Base-by-base conservation (phyloP, 2,797 vertebrate species). In the Acipenser transmontanus region DNA sequence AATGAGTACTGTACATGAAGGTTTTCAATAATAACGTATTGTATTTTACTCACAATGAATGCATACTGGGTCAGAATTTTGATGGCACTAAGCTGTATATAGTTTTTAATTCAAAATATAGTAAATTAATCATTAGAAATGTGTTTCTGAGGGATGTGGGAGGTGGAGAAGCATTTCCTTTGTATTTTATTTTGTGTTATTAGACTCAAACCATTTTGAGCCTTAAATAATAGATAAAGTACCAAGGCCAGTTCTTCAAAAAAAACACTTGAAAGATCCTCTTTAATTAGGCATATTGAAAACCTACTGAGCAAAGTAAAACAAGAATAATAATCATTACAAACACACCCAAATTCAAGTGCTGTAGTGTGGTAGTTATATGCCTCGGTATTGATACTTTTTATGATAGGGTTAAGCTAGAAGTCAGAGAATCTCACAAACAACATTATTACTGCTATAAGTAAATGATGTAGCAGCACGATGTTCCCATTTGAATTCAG, bases 71-170 rank as follows among this genome's bases (percentile, higher is more conserved):
- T 57, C 12, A 57, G 11, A 57, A 57, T 14, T 57, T 11, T 14
- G 54, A 57, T 7, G 12, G 54, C 11, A 6, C 7, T 57, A 8
- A 12, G 54, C 54, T 57, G 54, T 9, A 14, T 14, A 57, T 57
- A 9, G 54, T 57, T 13, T 13, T 11, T 57, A n/a, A 57, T 57
- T 57, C 12, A 13, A 57, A 57, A 57, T 7, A 57, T 13, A 57
- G 54, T 57, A 11, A 57, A n/a, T 57, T 57, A 57, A 57, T n/a
- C 54, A 57, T 57, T 57, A 57, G 2, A 57, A 57, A 57, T 57
- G 54, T 57, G 54, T 13, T 57, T 13, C 12, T 7, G 54, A 13
- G 54, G 54, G 14, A 11, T 11, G 9, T 6, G 54, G 54, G 54
- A 17, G 54, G 1, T 7, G 54, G 12, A 11, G 1, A 57, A 8